phyloP scores from a whole-genome alignment of 2,113 vertebrate species.

The Nanorana parkeri region DNA sequence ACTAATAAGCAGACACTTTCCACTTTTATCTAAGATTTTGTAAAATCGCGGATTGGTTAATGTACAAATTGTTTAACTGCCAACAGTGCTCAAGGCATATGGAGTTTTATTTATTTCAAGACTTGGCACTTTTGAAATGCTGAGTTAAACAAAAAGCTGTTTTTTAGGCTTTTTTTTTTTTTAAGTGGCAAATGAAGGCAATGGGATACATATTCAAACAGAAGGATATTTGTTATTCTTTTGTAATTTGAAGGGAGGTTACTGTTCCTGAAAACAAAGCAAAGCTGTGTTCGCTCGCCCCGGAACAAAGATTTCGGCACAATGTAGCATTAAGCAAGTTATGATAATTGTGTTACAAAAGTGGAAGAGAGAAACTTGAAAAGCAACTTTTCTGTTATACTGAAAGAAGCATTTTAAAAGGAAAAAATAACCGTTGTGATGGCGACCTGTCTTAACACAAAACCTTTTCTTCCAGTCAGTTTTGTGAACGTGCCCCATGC shows the following conservation, averaged over 20 bases:
- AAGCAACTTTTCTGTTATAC: too few species aligned
- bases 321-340: background rate
- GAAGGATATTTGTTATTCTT: conserved; percentile 17
- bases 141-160: conserved; percentile 53
- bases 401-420: too few species aligned
- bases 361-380: too few species aligned
- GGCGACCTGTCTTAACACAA: too few species aligned
- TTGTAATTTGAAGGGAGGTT: background rate
- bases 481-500: too few species aligned
- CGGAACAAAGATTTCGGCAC: background rate
- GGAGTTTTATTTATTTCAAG: conserved; percentile 52
- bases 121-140: conserved; percentile 53
- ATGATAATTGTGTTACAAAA: background rate
- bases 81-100: conserved; percentile 47
- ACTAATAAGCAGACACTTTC: background rate
- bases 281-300: background rate
- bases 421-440: too few species aligned
- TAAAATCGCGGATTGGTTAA: conserved; percentile 28
- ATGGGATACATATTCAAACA: conserved; percentile 26
- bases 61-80: conserved; percentile 44
- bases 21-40: background rate
- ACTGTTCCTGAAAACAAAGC: background rate
- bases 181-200: conserved; percentile 42
- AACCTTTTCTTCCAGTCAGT: too few species aligned
- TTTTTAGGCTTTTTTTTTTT: background rate